Base-by-base conservation (phyloP, 2,113 vertebrate species). In the Caranx ignobilis region DNA sequence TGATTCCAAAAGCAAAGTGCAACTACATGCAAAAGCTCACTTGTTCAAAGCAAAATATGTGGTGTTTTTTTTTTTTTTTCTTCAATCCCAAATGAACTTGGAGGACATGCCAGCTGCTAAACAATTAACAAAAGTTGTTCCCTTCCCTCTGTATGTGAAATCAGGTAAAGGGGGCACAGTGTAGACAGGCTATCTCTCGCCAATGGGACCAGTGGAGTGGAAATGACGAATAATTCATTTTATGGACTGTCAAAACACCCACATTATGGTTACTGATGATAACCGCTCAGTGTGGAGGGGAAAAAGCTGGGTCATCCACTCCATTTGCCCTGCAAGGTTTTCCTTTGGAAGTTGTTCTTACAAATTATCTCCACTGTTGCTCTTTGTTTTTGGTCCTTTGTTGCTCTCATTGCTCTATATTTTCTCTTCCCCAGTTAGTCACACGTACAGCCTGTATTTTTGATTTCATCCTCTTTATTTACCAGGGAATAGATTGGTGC, bases 141-240 rank as follows among this genome's bases (percentile, higher is more conserved):
- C 55, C 45, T 54, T 52, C 19, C 59, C 4, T 16, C 31, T 26
- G 26, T 70, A 4, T 83, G 76, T 71, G 57, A 81, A 82, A 71
- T 74, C 60, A 66, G 69, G 71, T 73, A 85, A 82, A 84, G 85
- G 64, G 79, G 63, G 70, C 84, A 81, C 73, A 67, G 80, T 2
- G 54, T 63, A 86, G 81, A 73, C 75, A 68, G 64, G 50, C 52
- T 85, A 76, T 77, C 61, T 84, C 48, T 61, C 54, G 80, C 50
- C 18, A 7, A 75, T 73, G 67, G 37, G 69, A n/a, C 76, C 81
- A 75, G 59, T 71, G 32, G 54, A 89, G 87, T 92, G 87, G 82
- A 89, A 92, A 90, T 90, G 85, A 93, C 70, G 37, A 91, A 91
- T 85, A 87, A 91, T 88, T 88, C 84, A 87, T 88, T 91, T 85